A percentile compares a stretch with the other conserved stretches of the same genome.
phyloP scores from a whole-genome alignment of 2,797 vertebrate species.

The Cuculus canorus region DNA sequence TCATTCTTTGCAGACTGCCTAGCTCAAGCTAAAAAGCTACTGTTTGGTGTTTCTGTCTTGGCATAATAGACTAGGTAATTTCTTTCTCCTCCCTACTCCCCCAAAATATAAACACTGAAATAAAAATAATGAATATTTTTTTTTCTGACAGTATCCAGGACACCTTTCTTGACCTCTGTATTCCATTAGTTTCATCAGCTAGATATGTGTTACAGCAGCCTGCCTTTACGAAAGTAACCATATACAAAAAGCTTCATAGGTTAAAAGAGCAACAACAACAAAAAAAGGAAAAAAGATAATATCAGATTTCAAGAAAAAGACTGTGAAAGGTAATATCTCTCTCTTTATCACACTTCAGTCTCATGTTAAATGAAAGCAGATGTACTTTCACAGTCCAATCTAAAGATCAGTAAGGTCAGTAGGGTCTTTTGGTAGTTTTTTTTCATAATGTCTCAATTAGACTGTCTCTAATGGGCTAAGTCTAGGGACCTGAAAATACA shows the following conservation, averaged over 20 bases:
- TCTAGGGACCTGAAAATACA: neutral
- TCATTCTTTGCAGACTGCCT: neutral
- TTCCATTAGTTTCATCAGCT: neutral
- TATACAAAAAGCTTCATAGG: neutral
- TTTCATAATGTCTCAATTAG: neutral
- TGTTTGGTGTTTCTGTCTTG: neutral
- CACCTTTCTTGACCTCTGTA: neutral
- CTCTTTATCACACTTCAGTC: neutral
- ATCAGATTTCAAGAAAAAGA: slow-evolving; percentile 1
- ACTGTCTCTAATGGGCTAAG: neutral
- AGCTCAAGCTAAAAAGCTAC: neutral
- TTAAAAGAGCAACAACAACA: neutral
- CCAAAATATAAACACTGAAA: neutral
- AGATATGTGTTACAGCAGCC: neutral
- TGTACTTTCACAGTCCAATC: neutral
- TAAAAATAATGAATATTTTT: neutral
- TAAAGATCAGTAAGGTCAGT: neutral
- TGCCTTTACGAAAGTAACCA: neutral
- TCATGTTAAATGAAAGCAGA: slow-evolving; percentile 47
- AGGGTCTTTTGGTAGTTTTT: neutral
- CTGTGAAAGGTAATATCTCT: neutral
- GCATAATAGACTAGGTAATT: neutral
- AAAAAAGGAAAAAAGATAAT: neutral
- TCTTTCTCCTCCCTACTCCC: neutral
- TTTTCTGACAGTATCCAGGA: neutral